These are phyloP conservation scores for Gastrophysa polygoni DNA, from an alignment of 2,888 invertebrate genomes.

Conservation along the genomic window DNA sequence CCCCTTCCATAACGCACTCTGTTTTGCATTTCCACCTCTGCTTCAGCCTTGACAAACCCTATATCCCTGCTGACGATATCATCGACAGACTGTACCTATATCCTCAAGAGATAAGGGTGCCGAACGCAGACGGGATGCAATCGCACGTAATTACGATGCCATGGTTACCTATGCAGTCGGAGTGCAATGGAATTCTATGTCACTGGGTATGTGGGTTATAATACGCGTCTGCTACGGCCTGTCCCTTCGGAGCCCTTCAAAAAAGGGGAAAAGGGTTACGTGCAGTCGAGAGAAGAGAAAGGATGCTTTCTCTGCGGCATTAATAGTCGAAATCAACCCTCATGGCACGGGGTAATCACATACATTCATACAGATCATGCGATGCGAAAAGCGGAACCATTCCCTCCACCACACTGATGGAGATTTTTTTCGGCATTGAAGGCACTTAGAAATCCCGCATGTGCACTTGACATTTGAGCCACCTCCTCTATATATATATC, in stretches of 20 bases:
- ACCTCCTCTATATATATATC: no score
- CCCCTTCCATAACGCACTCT: no score
- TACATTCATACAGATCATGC: no score
- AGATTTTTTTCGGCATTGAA: no score
- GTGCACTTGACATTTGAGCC: no score
- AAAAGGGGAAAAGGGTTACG: not conserved
- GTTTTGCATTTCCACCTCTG: no score
- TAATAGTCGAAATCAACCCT: not conserved
- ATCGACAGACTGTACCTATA: slow-evolving; percentile 38
- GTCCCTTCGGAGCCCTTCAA: not conserved
- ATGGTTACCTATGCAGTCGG: slow-evolving; percentile 42
- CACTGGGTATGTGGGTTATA: slow-evolving; percentile 54
- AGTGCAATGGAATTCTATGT: slow-evolving; percentile 50
- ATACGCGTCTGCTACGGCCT: not conserved
- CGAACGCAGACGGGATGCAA: slow-evolving; percentile 39
- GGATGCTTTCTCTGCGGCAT: not conserved
- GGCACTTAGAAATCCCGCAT: no score
- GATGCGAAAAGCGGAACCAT: no score
- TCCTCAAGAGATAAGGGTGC: slow-evolving; percentile 36
- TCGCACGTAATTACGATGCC: slow-evolving; percentile 46
- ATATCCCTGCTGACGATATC: not conserved
- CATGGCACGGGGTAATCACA: not conserved
- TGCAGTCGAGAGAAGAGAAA: not conserved
- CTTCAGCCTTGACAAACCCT: no score
- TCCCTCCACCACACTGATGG: no score